Evolutionary conservation across 2,113 vertebrate genomes (phyloP), one percentile per base, ranked within the genome.

Genomic region (Platichthys flesus): DNA sequence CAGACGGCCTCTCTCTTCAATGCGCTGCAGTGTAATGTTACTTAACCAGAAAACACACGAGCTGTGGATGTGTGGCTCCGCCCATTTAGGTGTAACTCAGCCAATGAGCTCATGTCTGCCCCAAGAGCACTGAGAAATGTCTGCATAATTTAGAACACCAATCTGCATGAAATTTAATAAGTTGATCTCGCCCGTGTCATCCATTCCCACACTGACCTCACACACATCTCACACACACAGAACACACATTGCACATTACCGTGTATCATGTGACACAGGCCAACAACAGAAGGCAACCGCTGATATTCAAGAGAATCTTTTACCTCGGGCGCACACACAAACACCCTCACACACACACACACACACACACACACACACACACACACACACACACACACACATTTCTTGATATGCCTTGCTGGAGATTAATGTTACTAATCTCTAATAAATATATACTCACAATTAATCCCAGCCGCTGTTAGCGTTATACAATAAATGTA

Each of bases 81-180:
- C 55, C 75, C 65, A 20, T 37, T 23, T 18, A 12, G 24, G 9
- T 18, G 57, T n/a, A 4, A n/a, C 37, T 76, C 35, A 23, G n/a
- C 74, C 76, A 78, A 69, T 69, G 57, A 78, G 59, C 66, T 20
- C 40, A 16, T 5, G 61, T 16, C 42, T n/a, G 56, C 57, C 35
- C 54, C 37, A 13, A 58, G 7, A 78, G 40, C 31, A 10, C 54
- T 7, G 37, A 23, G 57, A 21, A 12, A 28, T 56, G 47, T 64
- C 45, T 83, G 78, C 67, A 88, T 81, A 64, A 83, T 78, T 81
- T 76, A 81, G 73, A 84, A 78, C 21, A 40, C 26, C 24, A 57
- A 76, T 88, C 70, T 78, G 59, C 64, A 76, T 76, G 78, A 76
- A 67, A 81, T 81, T 13, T 47, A 73, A 76, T 88, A 63, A 70